Percentiles rank a stretch among this genome's conserved stretches.
Evolutionary conservation across 2,888 invertebrate species (phyloP).

Genomic region (Euproctis similis): DNA sequence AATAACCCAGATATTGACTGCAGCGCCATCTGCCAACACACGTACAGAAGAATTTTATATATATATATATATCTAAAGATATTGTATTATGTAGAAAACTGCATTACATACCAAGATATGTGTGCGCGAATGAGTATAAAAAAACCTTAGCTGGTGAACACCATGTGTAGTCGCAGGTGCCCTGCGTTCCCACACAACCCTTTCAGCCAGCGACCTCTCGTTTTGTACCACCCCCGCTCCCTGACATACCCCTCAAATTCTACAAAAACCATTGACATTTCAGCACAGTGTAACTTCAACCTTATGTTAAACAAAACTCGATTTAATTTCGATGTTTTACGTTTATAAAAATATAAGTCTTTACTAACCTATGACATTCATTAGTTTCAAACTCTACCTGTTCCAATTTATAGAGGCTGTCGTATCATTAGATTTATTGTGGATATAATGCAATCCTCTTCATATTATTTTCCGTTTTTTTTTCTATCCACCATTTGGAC

Average conservation of each 20-base stretch:
- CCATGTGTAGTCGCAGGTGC: slow-evolving; percentile 76
- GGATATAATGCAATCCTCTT: slow-evolving; percentile 70
- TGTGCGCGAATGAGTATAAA: slow-evolving; percentile 67
- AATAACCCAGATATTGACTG: too few species aligned
- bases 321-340: too few species aligned
- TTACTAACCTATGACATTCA: slow-evolving; percentile 31
- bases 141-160: slow-evolving; percentile 64
- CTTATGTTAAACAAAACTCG: too few species aligned
- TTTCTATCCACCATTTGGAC: slow-evolving; percentile 33
- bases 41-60: too few species aligned
- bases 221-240: slow-evolving; percentile 36
- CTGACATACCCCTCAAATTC: slow-evolving; percentile 34
- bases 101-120: slow-evolving; percentile 58
- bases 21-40: too few species aligned
- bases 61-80: slow-evolving; percentile 12
- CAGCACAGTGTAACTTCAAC: slow-evolving; percentile 18
- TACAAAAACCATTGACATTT: slow-evolving; percentile 42
- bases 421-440: slow-evolving; percentile 76
- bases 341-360: too few species aligned
- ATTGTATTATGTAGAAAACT: slow-evolving; percentile 57
- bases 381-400: slow-evolving; percentile 72
- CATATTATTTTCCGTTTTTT: slow-evolving; percentile 47
- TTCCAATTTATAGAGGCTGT: slow-evolving; percentile 72
- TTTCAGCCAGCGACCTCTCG: slow-evolving; percentile 60
- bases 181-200: slow-evolving; percentile 77